Conservation (phyloP, 2,113 vertebrate genomes). For the Phrynocephalus versicolor region DNA sequence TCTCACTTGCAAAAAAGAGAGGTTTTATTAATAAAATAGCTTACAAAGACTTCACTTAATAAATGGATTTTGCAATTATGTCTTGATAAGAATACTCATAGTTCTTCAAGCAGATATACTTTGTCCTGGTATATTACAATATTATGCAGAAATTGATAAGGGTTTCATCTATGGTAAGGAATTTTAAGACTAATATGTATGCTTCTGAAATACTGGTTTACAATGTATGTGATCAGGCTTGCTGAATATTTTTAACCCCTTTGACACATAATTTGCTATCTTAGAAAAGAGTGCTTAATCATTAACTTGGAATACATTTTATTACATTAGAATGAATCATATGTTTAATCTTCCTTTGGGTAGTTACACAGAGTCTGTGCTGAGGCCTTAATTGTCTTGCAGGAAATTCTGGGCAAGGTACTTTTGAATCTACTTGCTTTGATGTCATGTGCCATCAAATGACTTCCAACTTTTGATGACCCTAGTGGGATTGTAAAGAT, state of each 20-base stretch:
- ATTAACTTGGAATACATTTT: conserved; percentile 56
- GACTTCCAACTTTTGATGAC: too few species aligned
- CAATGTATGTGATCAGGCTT: too few species aligned
- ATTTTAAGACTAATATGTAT: not conserved
- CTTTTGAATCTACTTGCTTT: too few species aligned
- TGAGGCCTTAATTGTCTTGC: not conserved
- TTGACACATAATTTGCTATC: conserved; percentile 41
- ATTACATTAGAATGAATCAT: conserved; percentile 63
- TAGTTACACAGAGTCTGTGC: not conserved
- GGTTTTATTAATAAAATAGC: not conserved
- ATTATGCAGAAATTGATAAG: not conserved
- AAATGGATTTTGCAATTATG: not conserved
- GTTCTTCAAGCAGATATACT: not conserved
- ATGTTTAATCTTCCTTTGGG: not conserved
- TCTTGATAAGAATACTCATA: not conserved
- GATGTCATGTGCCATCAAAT: too few species aligned
- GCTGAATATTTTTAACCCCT: conserved; percentile 8
- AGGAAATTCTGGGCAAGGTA: too few species aligned
- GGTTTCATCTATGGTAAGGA: not conserved
- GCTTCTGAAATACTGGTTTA: too few species aligned
- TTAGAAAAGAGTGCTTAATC: conserved; percentile 62
- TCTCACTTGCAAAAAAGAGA: too few species aligned
- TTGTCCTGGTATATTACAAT: not conserved
- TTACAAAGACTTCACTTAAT: not conserved
- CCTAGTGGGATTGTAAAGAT: too few species aligned